Evolutionary conservation across 1,140 invertebrate genomes (phyloP).

Genomic region (Brachionus calyciflorus): DNA sequence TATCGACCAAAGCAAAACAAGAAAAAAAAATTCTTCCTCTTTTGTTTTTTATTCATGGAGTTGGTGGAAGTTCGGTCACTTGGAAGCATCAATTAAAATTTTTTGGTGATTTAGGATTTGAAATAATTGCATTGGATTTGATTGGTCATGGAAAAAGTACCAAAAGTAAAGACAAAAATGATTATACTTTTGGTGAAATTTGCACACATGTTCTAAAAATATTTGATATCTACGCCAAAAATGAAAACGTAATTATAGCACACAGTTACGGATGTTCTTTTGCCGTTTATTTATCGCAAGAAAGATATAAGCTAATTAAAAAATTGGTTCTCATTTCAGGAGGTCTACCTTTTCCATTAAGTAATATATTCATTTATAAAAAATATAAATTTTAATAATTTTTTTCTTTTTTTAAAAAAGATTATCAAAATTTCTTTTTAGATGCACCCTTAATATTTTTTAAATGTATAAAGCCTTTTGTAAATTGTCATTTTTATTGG

Average conservation of each 20-base stretch:
- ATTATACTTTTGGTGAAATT: conserved; percentile 69
- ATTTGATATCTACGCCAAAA: conserved; percentile 65
- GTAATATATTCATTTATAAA: conserved; percentile 64
- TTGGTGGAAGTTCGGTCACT: conserved; percentile 70
- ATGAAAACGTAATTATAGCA: conserved; percentile 60
- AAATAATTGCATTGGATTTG: conserved; percentile 70
- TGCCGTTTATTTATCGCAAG: conserved; percentile 67
- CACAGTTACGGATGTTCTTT: conserved; percentile 65
- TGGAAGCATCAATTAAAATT: conserved; percentile 68
- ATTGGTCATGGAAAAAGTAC: conserved; percentile 72
- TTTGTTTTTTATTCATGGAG: conserved; percentile 71
- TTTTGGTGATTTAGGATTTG: conserved; percentile 67
- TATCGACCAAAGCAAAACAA: not conserved
- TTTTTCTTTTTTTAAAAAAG: not conserved
- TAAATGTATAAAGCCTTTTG: conserved; percentile 58
- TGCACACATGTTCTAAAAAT: conserved; percentile 66
- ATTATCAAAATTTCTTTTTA: conserved; percentile 50
- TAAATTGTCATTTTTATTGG: conserved; percentile 60
- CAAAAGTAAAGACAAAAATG: conserved; percentile 64
- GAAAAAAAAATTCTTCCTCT: not conserved
- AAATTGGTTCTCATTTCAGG: conserved; percentile 70
- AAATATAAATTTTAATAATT: not conserved
- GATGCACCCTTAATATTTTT: conserved; percentile 57
- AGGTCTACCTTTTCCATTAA: conserved; percentile 70
- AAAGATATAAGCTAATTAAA: conserved; percentile 65